Percentiles rank a stretch among this genome's conserved stretches.
Evolutionary conservation across 2,797 vertebrate genomes (phyloP).

Genomic region (Neopelma chrysocephalum): DNA sequence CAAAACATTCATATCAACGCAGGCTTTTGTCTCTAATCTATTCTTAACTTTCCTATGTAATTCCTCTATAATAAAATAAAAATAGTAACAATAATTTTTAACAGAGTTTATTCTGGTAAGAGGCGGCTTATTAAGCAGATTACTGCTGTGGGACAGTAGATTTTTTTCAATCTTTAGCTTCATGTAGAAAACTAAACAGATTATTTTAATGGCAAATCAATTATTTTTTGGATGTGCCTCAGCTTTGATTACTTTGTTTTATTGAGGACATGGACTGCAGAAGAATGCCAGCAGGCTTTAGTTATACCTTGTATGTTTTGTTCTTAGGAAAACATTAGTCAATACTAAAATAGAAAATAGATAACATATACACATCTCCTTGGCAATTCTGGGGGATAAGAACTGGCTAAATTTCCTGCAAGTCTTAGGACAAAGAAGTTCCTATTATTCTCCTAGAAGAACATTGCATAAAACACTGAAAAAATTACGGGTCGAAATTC

Average conservation of each 20-base stretch:
- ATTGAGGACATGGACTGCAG: background rate
- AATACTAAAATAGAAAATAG: background rate
- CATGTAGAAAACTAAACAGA: background rate
- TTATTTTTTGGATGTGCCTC: background rate
- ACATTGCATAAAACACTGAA: background rate
- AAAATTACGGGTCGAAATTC: background rate
- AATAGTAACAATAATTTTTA: background rate
- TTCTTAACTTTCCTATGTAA: background rate
- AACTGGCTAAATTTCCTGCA: background rate
- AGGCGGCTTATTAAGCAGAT: background rate
- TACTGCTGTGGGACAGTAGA: background rate
- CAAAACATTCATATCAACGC: background rate
- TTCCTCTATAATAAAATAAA: background rate
- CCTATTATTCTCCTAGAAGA: background rate
- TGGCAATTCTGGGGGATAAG: background rate
- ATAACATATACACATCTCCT: background rate
- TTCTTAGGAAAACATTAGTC: background rate
- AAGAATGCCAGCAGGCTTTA: background rate
- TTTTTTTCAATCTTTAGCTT: background rate
- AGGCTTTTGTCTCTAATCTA: background rate
- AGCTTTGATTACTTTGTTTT: conserved; percentile 6
- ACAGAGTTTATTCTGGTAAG: background rate
- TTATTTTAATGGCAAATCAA: background rate
- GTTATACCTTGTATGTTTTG: background rate
- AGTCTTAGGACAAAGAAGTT: background rate